Evolutionary conservation across 2,797 vertebrate species (phyloP), one percentile per base, ranked within the genome.

Genomic region (Lophotriccus pileatus): DNA sequence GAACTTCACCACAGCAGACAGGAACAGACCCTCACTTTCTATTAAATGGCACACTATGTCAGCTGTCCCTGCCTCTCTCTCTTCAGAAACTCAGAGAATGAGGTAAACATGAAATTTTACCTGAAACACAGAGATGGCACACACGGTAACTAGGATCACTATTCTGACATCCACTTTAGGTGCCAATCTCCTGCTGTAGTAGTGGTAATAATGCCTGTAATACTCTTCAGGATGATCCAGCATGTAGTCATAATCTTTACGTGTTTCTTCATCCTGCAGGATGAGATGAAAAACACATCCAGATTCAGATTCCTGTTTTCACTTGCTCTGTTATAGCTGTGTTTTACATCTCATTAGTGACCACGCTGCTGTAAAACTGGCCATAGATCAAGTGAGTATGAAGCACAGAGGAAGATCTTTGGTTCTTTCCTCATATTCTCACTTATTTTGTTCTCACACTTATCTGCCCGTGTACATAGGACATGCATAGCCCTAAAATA

Each of bases 231-330:
- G 99, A 69, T 99, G 99, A 95, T 99, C 99, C 98, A 99, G 97
- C 99, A 99, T 99, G 91, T 99, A 99, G 96, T 99, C 99, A 44
- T 99, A 99, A 93, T 99, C 99, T 90, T 98, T 98, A 14, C 99
- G 98, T 2, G 98, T 98, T 56, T 99, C 99, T 95, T 99, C 99
- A 98, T 99, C 99, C 99, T 99, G 25, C 58, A 93, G 50, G 22
- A 93, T 34, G 16, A 93, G 56, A 76, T 7, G 6, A 84, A 34
- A 82, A 87, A 41, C 55, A 55, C 24, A 68, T 50, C 72, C 1
- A 37, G 20, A 14, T 84, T 95, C 73, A 89, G 30, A 60, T 28
- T 37, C 21, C 14, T 36, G 21, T 39, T 76, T 87, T 70, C 34
- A 49, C 15, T 66, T 41, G 28, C 23, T 53, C 30, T 59, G 3